Percentiles rank a stretch among this genome's conserved stretches.
phyloP scores from a whole-genome alignment of 2,888 invertebrate genomes.

The Phortica magna region DNA sequence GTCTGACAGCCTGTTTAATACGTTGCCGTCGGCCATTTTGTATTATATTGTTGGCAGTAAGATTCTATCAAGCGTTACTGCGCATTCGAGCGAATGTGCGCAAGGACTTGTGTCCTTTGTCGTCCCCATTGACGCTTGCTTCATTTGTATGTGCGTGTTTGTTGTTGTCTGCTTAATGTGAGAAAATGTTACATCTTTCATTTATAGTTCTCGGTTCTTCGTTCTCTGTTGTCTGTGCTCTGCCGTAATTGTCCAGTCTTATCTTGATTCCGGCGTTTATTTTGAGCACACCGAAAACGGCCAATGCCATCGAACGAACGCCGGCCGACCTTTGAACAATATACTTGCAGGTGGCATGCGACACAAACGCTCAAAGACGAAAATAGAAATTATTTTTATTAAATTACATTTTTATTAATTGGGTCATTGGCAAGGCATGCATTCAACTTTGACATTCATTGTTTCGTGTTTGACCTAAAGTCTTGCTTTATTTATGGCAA shows the following conservation, averaged over 20 bases:
- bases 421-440: slow-evolving; percentile 47
- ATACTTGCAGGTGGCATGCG: slow-evolving; percentile 59
- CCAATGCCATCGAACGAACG: slow-evolving; percentile 17
- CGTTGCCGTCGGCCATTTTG: slow-evolving; percentile 56
- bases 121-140: background rate
- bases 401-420: slow-evolving; percentile 69
- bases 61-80: slow-evolving; percentile 43
- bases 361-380: slow-evolving; percentile 36
- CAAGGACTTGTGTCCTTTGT: background rate
- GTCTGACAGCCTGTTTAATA: background rate
- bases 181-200: slow-evolving; percentile 69
- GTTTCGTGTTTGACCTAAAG: background rate
- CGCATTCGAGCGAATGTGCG: slow-evolving; percentile 52
- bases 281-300: slow-evolving; percentile 5
- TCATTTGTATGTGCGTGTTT: slow-evolving; percentile 24
- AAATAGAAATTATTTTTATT: slow-evolving; percentile 48
- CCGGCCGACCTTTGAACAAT: slow-evolving; percentile 32
- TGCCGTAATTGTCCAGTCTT: slow-evolving; percentile 72
- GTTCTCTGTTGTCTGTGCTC: too few species aligned
- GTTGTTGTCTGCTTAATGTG: slow-evolving; percentile 64
- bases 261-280: slow-evolving; percentile 63
- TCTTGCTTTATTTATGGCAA: slow-evolving; percentile 31
- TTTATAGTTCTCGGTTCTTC: slow-evolving; percentile 24
- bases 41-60: slow-evolving; percentile 8
- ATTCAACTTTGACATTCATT: slow-evolving; percentile 45